Evolutionary conservation across 1,140 invertebrate genomes (phyloP).

Genomic region (Hylyphantes graminicola): DNA sequence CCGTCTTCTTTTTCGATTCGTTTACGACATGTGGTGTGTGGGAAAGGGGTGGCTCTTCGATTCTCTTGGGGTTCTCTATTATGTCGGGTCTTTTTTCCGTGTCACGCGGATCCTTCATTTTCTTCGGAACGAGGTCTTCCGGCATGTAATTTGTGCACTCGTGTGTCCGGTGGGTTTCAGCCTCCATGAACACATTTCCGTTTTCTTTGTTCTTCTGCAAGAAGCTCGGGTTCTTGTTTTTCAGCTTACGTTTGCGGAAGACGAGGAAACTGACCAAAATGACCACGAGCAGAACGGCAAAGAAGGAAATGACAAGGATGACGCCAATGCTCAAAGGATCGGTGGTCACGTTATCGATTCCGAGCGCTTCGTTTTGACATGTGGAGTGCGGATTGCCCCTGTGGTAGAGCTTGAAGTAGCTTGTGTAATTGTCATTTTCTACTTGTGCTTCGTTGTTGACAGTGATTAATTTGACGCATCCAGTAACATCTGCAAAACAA

Average conservation of each 20-base stretch:
- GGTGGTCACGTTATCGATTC: slow-evolving; percentile 76
- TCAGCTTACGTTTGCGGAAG: slow-evolving; percentile 70
- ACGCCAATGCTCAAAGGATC: slow-evolving; percentile 91
- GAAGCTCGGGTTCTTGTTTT: slow-evolving; percentile 31
- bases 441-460: slow-evolving; percentile 90
- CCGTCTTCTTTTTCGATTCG: slow-evolving; percentile 25
- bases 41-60: slow-evolving; percentile 68
- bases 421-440: slow-evolving; percentile 87
- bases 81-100: slow-evolving; percentile 85
- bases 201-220: slow-evolving; percentile 61
- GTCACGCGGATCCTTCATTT: slow-evolving; percentile 84
- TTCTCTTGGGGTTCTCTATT: slow-evolving; percentile 77
- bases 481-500: slow-evolving; percentile 77
- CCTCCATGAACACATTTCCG: slow-evolving; percentile 47
- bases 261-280: slow-evolving; percentile 90
- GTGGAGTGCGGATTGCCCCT: slow-evolving; percentile 72
- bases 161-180: slow-evolving; percentile 64
- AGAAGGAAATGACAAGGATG: slow-evolving; percentile 93
- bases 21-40: slow-evolving; percentile 54
- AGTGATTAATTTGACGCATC: slow-evolving; percentile 89
- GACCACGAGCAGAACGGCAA: slow-evolving; percentile 86
- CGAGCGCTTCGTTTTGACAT: slow-evolving; percentile 73
- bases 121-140: slow-evolving; percentile 75
- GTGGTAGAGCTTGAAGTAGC: slow-evolving; percentile 77
- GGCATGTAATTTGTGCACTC: slow-evolving; percentile 70